Conservation (phyloP, 1,140 invertebrate genomes). For the Bemisia tabaci region DNA sequence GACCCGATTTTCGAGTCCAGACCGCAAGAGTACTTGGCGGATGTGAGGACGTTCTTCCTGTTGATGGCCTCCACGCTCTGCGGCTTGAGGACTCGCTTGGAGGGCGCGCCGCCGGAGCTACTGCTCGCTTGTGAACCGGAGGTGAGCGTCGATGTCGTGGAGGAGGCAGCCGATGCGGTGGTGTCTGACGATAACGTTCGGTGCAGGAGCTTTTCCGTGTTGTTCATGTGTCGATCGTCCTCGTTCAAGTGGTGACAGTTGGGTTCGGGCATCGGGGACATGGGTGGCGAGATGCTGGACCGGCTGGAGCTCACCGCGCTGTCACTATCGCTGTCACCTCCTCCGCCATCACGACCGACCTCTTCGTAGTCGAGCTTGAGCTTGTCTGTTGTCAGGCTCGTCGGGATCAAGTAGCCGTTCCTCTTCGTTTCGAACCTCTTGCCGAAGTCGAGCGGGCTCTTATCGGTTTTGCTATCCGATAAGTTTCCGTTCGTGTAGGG, state of each 20-base stretch:
- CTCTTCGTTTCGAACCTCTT: background rate
- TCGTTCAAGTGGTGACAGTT: constrained; percentile 14
- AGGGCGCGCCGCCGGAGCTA: constrained; percentile 39
- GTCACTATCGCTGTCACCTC: constrained; percentile 69
- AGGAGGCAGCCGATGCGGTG: constrained; percentile 43
- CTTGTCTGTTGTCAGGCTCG: background rate
- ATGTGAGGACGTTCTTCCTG: constrained; percentile 73
- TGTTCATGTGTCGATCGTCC: constrained; percentile 30
- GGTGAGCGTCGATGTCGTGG: constrained; percentile 41
- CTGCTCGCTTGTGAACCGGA: constrained; percentile 46
- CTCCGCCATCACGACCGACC: constrained; percentile 15
- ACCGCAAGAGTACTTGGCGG: constrained; percentile 66
- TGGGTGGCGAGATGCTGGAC: constrained; percentile 51
- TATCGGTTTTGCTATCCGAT: background rate
- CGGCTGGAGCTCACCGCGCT: constrained; percentile 67
- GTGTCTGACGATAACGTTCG: constrained; percentile 45
- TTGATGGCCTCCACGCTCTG: constrained; percentile 68
- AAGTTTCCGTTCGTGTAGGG: background rate
- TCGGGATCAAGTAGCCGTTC: background rate
- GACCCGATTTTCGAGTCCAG: constrained; percentile 49
- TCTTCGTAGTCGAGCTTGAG: background rate
- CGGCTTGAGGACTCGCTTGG: constrained; percentile 49
- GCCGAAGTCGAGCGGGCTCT: background rate
- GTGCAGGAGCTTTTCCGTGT: constrained; percentile 23
- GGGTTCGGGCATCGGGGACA: constrained; percentile 34